A percentile compares a stretch with the other conserved stretches of the same genome.
These are phyloP conservation scores for Cirrhinus mrigala DNA, from an alignment of 2,797 vertebrate species.

Conservation along the genomic window DNA sequence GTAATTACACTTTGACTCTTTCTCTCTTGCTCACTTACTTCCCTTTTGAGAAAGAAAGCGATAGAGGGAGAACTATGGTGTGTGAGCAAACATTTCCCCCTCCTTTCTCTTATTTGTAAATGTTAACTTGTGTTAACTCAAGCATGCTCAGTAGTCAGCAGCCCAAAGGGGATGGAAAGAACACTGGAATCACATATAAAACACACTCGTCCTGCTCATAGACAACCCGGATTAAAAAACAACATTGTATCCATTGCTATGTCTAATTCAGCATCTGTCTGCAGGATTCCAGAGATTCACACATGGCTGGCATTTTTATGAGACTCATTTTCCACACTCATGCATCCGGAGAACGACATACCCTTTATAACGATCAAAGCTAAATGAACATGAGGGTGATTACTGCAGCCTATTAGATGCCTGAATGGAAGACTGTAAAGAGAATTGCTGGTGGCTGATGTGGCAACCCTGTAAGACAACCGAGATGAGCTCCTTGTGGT, in stretches of 20 bases:
- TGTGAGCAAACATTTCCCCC: slow-evolving; percentile 6
- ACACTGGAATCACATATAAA: slow-evolving; percentile 13
- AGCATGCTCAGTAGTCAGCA: slow-evolving; percentile 19
- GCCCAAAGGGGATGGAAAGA: neutral
- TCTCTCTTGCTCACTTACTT: neutral
- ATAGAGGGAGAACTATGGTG: slow-evolving; percentile 23
- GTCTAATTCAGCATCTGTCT: slow-evolving; percentile 17
- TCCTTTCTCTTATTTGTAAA: neutral
- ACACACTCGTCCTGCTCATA: neutral
- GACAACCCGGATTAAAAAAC: neutral
- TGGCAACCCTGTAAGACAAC: neutral
- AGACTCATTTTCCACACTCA: slow-evolving; percentile 39
- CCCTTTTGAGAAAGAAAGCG: slow-evolving; percentile 4
- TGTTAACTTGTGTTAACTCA: slow-evolving; percentile 24
- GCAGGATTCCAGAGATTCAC: slow-evolving; percentile 18
- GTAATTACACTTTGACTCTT: slow-evolving; percentile 25
- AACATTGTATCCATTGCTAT: neutral
- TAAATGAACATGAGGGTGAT: slow-evolving; percentile 38
- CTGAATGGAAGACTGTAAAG: slow-evolving; percentile 21
- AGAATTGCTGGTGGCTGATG: slow-evolving; percentile 22
- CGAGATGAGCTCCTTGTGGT: slow-evolving; percentile 10
- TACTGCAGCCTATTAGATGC: slow-evolving; percentile 25
- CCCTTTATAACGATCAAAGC: slow-evolving; percentile 38
- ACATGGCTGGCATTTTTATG: slow-evolving; percentile 34
- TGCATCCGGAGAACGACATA: slow-evolving; percentile 7